These are phyloP conservation scores for Sebastes ruberrimus DNA, from an alignment of 2,797 vertebrate species.

Conservation along the genomic window DNA sequence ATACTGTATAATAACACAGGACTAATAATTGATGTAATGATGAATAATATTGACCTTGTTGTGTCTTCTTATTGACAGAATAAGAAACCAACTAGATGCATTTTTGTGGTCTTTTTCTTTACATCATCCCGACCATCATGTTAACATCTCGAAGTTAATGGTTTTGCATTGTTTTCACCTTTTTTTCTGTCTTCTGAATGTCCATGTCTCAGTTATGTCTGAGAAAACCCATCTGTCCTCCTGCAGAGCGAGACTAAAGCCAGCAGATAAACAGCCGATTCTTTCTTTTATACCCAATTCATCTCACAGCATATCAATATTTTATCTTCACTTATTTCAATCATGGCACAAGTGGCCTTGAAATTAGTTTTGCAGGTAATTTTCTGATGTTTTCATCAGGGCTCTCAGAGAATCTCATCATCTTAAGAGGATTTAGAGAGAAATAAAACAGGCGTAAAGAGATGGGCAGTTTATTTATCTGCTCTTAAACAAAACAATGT, in stretches of 20 bases:
- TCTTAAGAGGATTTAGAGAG: conserved; percentile 1
- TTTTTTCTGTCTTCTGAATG: neutral
- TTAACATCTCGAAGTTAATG: neutral
- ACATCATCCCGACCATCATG: no score
- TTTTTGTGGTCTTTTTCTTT: no score
- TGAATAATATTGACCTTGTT: no score
- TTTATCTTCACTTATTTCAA: neutral
- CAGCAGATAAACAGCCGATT: neutral
- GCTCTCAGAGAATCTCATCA: neutral
- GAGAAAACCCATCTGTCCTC: neutral
- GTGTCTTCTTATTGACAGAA: no score
- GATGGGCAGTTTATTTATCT: neutral
- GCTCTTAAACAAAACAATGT: neutral
- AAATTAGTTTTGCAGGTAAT: conserved; percentile 24
- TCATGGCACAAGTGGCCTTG: conserved; percentile 15
- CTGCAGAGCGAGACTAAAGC: neutral
- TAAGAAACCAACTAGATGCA: no score
- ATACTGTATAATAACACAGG: neutral
- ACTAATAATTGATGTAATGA: no score
- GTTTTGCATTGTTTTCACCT: neutral
- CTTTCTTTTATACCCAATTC: neutral
- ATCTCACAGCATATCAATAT: neutral
- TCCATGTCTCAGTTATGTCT: neutral
- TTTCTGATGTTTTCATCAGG: conserved; percentile 15
- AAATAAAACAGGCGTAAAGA: neutral